These are phyloP conservation scores for Zaprionus inermis DNA, from an alignment of 1,140 invertebrate species.

Conservation along the genomic window DNA sequence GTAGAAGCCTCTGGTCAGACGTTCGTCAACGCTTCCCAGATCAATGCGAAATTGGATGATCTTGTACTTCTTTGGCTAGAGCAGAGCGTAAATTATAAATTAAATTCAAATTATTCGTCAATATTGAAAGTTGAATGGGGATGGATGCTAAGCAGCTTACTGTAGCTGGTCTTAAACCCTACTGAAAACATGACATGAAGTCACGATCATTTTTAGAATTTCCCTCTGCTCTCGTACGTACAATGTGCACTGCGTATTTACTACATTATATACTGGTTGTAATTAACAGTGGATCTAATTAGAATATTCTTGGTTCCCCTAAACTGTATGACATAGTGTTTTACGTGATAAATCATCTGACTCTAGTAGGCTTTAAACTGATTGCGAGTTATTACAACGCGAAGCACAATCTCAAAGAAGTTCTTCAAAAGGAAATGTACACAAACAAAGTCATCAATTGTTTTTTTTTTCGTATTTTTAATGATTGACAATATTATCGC, in stretches of 20 bases:
- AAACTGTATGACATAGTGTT: slow-evolving; percentile 98
- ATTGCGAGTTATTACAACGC: slow-evolving; percentile 96
- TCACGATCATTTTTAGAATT: slow-evolving; percentile 90
- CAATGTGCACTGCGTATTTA: slow-evolving; percentile 96
- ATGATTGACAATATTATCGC: slow-evolving; percentile 96
- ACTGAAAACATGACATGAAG: slow-evolving; percentile 96
- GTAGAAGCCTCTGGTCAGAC: slow-evolving; percentile 88
- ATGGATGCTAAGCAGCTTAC: slow-evolving; percentile 89
- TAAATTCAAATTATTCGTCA: too few relatives aligned
- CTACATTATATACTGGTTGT: slow-evolving; percentile 90
- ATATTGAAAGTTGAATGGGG: background rate
- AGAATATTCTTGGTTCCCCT: slow-evolving; percentile 96
- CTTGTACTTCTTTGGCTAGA: slow-evolving; percentile 93
- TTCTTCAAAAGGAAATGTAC: slow-evolving; percentile 96
- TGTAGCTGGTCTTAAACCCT: slow-evolving; percentile 91
- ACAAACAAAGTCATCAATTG: slow-evolving; percentile 99
- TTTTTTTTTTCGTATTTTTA: slow-evolving; percentile 93
- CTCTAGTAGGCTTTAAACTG: slow-evolving; percentile 99
- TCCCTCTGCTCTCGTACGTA: slow-evolving; percentile 95
- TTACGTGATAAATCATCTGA: slow-evolving; percentile 99
- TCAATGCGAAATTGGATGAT: slow-evolving; percentile 99
- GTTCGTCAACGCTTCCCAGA: slow-evolving; percentile 93
- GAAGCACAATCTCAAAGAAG: slow-evolving; percentile 99
- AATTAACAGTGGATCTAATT: slow-evolving; percentile 98
- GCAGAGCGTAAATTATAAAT: slow-evolving; percentile 97